phyloP scores from a whole-genome alignment of 2,113 vertebrate genomes.

The Seriola quinqueradiata region DNA sequence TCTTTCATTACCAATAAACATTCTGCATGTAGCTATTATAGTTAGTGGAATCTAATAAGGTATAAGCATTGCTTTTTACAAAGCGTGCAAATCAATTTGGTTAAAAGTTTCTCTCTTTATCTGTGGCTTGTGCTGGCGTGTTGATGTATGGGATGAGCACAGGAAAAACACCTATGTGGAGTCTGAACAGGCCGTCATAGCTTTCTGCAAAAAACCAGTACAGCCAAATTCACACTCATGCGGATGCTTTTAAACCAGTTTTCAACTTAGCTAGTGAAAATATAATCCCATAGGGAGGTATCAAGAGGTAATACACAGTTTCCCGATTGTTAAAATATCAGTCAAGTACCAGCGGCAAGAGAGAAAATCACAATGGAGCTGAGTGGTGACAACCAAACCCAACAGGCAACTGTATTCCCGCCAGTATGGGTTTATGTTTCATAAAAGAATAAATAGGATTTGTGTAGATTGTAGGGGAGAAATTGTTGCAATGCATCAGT shows the following conservation, averaged over 20 bases:
- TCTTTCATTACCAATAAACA: slow-evolving; percentile 84
- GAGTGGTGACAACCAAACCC: slow-evolving; percentile 75
- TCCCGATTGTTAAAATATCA: slow-evolving; percentile 64
- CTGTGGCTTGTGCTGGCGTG: slow-evolving; percentile 60
- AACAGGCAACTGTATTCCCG: slow-evolving; percentile 80
- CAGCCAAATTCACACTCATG: slow-evolving; percentile 15
- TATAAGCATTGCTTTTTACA: slow-evolving; percentile 80
- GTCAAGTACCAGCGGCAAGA: slow-evolving; percentile 62
- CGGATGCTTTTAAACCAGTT: slow-evolving; percentile 34
- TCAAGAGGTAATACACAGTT: slow-evolving; percentile 54
- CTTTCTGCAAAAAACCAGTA: slow-evolving; percentile 2
- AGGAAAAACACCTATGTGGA: slow-evolving; percentile 9
- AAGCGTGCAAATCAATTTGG: slow-evolving; percentile 85
- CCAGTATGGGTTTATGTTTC: slow-evolving; percentile 80
- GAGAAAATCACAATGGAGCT: slow-evolving; percentile 61
- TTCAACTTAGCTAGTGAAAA: slow-evolving; percentile 32
- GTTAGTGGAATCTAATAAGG: slow-evolving; percentile 84
- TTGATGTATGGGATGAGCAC: slow-evolving; percentile 49
- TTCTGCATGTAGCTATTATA: slow-evolving; percentile 80
- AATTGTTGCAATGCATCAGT: slow-evolving; percentile 85
- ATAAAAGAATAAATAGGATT: slow-evolving; percentile 88
- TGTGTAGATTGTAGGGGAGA: slow-evolving; percentile 84
- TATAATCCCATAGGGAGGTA: slow-evolving; percentile 57
- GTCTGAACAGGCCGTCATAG: slow-evolving; percentile 9
- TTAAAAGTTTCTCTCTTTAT: slow-evolving; percentile 78